phyloP scores from a whole-genome alignment of 2,797 vertebrate genomes.

The Lophius americanus region DNA sequence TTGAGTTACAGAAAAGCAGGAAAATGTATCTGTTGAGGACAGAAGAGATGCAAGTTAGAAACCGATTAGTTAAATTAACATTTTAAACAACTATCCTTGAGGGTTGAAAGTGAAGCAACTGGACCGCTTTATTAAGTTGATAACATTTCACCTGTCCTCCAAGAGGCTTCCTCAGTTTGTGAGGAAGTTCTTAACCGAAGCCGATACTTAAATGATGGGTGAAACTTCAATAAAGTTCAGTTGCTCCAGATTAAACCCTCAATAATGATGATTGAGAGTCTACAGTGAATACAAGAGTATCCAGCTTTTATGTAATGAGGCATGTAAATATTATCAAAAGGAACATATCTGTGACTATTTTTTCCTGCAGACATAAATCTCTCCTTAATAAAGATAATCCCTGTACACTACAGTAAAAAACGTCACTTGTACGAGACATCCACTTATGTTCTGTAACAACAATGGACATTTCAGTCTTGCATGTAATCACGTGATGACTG shows the following conservation, averaged over 20 bases:
- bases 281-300: no score
- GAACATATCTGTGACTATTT: not conserved
- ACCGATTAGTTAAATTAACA: not conserved
- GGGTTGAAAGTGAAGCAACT: no score
- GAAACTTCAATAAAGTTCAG: no score
- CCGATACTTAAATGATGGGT: no score
- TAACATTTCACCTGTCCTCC: no score
- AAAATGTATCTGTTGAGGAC: constrained; percentile 55
- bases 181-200: no score
- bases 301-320: no score
- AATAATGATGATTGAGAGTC: no score
- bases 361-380: not conserved
- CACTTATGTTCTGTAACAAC: not conserved
- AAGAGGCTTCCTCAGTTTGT: no score
- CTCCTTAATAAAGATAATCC: not conserved
- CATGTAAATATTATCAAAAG: no score
- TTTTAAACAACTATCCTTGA: not conserved
- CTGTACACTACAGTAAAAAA: not conserved
- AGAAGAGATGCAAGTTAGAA: constrained; percentile 39
- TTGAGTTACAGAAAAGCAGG: constrained; percentile 32
- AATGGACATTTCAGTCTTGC: not conserved
- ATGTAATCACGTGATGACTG: not conserved
- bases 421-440: not conserved
- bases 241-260: no score
- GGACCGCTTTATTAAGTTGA: no score